Evolutionary conservation across 2,888 invertebrate species (phyloP).

Genomic region (Mythimna vitellina): DNA sequence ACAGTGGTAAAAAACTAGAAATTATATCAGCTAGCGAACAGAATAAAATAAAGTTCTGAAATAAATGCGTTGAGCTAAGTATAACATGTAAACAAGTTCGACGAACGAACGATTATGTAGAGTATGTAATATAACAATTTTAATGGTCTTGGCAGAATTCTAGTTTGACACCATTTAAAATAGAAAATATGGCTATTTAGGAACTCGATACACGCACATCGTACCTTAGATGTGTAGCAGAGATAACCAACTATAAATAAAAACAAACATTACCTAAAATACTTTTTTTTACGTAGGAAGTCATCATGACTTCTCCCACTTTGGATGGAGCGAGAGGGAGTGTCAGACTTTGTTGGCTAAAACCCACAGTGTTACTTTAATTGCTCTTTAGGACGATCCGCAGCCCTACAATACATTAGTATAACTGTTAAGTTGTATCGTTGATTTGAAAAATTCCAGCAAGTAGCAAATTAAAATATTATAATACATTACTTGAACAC

Average conservation of each 20-base stretch:
- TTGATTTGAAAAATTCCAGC: not conserved
- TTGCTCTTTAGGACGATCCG: too few relatives aligned
- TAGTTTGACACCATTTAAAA: not conserved
- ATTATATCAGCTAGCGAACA: slow-evolving; percentile 4
- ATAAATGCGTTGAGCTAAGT: not conserved
- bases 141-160: not conserved
- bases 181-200: not conserved
- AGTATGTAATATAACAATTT: not conserved
- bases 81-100: not conserved
- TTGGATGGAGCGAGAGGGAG: too few relatives aligned
- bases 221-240: too few relatives aligned
- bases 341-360: too few relatives aligned
- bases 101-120: too few relatives aligned
- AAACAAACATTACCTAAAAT: not conserved
- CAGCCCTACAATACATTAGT: not conserved
- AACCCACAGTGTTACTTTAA: too few relatives aligned
- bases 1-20: slow-evolving; percentile 19
- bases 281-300: too few relatives aligned
- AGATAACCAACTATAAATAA: not conserved
- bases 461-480: slow-evolving; percentile 10
- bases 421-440: not conserved
- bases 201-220: not conserved
- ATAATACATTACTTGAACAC: slow-evolving; percentile 4
- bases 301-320: too few relatives aligned
- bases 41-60: slow-evolving; percentile 23